Percentiles rank a stretch among this genome's conserved stretches.
Conservation (phyloP, 2,797 vertebrate genomes). For the Chloroceryle amazona region DNA sequence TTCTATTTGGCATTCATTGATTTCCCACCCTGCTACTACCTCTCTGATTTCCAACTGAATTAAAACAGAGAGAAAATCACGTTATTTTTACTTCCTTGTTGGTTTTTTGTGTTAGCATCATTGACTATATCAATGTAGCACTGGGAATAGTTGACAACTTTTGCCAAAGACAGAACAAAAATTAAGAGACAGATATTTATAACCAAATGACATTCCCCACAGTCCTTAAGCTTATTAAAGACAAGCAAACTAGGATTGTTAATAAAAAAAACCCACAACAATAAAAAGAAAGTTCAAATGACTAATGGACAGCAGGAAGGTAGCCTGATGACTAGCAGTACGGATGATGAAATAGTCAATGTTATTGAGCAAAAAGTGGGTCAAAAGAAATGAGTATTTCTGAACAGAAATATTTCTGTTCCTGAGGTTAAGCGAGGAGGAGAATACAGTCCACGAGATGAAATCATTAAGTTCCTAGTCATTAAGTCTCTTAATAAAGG, state of each 20-base stretch:
- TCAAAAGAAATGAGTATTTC: neutral
- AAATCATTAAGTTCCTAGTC: neutral
- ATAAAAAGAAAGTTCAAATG: neutral
- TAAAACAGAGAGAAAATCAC: neutral
- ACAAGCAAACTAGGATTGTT: neutral
- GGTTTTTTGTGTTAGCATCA: neutral
- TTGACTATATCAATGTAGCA: neutral
- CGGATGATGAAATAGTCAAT: neutral
- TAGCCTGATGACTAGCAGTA: neutral
- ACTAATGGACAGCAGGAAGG: neutral
- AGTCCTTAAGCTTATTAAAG: neutral
- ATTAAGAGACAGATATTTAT: neutral
- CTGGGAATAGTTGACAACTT: constrained; percentile 5
- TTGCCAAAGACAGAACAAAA: constrained; percentile 35
- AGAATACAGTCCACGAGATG: neutral
- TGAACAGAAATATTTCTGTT: neutral
- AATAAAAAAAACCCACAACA: neutral
- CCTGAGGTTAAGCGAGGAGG: neutral
- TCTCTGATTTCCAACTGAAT: neutral
- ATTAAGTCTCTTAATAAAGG: neutral
- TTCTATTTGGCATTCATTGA: constrained; percentile 26
- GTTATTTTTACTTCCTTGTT: constrained; percentile 49
- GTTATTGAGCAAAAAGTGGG: neutral
- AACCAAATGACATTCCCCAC: neutral
- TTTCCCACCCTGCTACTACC: constrained; percentile 4